Evolutionary conservation across 2,888 invertebrate species (phyloP).

Genomic region (Lumbricus terrestris): DNA sequence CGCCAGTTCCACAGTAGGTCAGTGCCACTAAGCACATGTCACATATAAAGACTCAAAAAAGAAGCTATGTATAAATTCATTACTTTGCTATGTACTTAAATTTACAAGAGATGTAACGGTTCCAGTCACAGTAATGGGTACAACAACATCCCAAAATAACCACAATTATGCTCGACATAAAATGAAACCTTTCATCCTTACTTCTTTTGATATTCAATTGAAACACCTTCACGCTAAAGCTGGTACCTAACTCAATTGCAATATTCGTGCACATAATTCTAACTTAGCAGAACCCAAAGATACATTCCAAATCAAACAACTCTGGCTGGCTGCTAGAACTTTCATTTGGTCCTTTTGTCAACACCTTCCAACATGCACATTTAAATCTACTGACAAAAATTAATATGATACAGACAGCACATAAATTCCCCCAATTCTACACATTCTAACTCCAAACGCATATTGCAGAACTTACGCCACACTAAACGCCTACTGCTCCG

Average conservation of each 20-base stretch:
- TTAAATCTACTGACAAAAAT: neutral
- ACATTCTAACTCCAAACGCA: neutral
- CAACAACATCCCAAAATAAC: neutral
- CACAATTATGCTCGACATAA: neutral
- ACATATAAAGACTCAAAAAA: neutral
- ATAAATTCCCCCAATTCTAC: neutral
- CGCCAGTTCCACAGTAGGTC: neutral
- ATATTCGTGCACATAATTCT: neutral
- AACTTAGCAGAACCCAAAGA: neutral
- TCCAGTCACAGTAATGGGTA: neutral
- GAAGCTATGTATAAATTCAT: neutral
- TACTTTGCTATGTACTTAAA: neutral
- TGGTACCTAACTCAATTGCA: neutral
- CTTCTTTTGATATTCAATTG: neutral
- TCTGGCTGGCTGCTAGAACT: neutral
- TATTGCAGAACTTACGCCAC: neutral
- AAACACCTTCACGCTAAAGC: neutral
- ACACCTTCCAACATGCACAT: neutral
- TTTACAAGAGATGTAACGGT: neutral
- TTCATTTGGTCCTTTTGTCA: neutral
- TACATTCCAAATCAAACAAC: neutral
- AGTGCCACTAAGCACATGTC: neutral
- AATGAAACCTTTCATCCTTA: neutral
- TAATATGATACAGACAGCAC: neutral
- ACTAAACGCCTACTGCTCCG: neutral